These are phyloP conservation scores for Sphecodes monilicornis DNA, from an alignment of 2,888 invertebrate genomes.

Conservation along the genomic window DNA sequence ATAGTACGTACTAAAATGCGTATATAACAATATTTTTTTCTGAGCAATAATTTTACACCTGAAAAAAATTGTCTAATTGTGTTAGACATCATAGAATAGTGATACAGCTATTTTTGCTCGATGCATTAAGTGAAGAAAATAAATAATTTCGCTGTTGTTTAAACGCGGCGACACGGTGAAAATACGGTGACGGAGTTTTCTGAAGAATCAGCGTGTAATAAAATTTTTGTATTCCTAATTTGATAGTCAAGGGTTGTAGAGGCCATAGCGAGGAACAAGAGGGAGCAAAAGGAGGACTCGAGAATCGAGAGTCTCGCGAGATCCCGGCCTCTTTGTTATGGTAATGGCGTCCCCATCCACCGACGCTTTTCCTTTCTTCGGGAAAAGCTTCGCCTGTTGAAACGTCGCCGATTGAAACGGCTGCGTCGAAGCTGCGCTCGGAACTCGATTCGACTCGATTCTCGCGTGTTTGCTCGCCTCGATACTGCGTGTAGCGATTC, in stretches of 20 bases:
- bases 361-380: slow-evolving; percentile 39
- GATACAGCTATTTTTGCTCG: too few relatives aligned
- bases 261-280: background rate
- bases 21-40: too few relatives aligned
- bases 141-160: background rate
- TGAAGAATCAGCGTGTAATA: background rate
- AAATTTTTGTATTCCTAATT: background rate
- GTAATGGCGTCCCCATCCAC: slow-evolving; percentile 33
- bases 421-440: background rate
- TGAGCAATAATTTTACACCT: too few relatives aligned
- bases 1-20: too few relatives aligned
- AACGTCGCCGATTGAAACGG: background rate
- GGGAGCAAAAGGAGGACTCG: slow-evolving; percentile 10
- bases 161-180: background rate
- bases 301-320: slow-evolving; percentile 37
- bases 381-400: slow-evolving; percentile 2
- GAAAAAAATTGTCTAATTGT: too few relatives aligned
- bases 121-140: background rate
- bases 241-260: background rate
- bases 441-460: slow-evolving; percentile 4
- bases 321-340: slow-evolving; percentile 48
- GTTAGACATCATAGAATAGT: too few relatives aligned
- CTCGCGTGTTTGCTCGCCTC: slow-evolving; percentile 15
- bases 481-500: background rate
- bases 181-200: background rate